Percentiles rank a stretch among this genome's conserved stretches.
Evolutionary conservation across 2,797 vertebrate species (phyloP).

Genomic region (Hippopotamyrus pictus): DNA sequence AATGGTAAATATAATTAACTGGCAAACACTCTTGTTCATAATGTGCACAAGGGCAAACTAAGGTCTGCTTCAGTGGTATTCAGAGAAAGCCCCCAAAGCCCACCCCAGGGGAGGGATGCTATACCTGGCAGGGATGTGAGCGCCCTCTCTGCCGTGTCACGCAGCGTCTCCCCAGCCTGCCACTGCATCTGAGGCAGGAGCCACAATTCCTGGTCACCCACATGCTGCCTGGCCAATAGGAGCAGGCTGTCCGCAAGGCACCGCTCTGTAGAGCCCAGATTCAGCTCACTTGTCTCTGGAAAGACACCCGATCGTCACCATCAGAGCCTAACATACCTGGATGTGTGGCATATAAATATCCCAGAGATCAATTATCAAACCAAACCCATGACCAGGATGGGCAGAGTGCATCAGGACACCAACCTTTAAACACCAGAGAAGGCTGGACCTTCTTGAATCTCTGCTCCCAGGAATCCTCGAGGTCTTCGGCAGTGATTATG

Average conservation of each 20-base stretch:
- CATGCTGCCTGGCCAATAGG: constrained; percentile 74
- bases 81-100: not conserved
- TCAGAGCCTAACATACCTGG: not conserved
- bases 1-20: constrained; percentile 23
- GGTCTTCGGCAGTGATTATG: constrained; percentile 71
- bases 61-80: not conserved
- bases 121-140: constrained; percentile 70
- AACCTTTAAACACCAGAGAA: constrained; percentile 68
- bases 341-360: not conserved
- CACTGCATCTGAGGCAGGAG: constrained; percentile 81
- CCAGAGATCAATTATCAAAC: not conserved
- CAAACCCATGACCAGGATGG: not conserved
- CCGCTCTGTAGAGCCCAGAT: constrained; percentile 62
- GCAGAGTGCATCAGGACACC: constrained; percentile 9
- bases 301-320: not conserved
- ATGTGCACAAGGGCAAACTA: not conserved
- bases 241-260: constrained; percentile 73
- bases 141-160: constrained; percentile 77
- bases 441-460: constrained; percentile 63
- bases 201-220: constrained; percentile 75
- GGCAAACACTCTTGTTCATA: not conserved
- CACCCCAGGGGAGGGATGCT: not conserved
- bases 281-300: constrained; percentile 66
- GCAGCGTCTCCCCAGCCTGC: constrained; percentile 80
- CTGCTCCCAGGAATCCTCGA: constrained; percentile 91